These are phyloP conservation scores for Phataginus tricuspis DNA, from an alignment of 2,797 vertebrate species.

Conservation along the genomic window DNA sequence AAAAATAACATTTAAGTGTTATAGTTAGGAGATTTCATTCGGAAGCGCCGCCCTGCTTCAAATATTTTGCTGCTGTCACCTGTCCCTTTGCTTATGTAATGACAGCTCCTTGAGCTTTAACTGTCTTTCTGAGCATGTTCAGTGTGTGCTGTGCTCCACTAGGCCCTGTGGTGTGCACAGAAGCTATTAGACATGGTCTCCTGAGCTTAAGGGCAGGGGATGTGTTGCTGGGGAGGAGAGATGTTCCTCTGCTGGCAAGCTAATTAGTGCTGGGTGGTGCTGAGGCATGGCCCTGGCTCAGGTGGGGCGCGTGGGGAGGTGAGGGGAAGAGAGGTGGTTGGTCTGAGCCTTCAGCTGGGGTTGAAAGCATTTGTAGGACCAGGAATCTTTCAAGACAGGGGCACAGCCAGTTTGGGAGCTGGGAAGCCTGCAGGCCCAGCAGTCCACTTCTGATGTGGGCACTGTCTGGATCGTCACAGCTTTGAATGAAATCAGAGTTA, in stretches of 20 bases:
- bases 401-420: background rate
- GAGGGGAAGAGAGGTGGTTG: no score
- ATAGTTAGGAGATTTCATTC: background rate
- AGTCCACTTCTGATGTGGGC: background rate
- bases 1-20: background rate
- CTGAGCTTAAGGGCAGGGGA: background rate
- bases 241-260: background rate
- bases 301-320: background rate
- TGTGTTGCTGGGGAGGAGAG: background rate
- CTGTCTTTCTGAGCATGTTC: background rate
- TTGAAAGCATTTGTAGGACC: background rate
- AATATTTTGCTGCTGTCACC: background rate
- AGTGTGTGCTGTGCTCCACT: background rate
- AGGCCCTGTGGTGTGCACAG: background rate
- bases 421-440: background rate
- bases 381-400: background rate
- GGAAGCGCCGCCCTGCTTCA: background rate
- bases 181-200: background rate
- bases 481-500: conserved; percentile 3
- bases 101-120: background rate
- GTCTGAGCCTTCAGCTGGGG: background rate
- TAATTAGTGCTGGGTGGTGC: background rate
- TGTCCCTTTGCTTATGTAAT: background rate
- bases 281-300: rapidly evolving
- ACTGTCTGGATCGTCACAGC: background rate